Percentiles rank a stretch among this genome's conserved stretches.
phyloP scores from a whole-genome alignment of 2,113 vertebrate species.

The Lontra canadensis region DNA sequence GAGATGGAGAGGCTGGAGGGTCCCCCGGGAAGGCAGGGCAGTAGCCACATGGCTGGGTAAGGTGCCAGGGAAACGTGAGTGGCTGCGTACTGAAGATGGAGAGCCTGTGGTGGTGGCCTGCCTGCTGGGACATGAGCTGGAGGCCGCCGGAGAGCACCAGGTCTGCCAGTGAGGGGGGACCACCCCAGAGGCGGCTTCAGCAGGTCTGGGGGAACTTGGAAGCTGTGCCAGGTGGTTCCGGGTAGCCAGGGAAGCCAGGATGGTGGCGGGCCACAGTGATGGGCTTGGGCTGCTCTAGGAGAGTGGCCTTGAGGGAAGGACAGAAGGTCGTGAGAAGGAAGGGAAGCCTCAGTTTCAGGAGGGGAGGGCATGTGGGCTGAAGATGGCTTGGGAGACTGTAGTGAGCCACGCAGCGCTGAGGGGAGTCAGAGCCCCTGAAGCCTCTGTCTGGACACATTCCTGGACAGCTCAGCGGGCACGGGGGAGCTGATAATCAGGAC shows the following conservation, averaged over 20 bases:
- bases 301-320: background rate
- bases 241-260: background rate
- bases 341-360: background rate
- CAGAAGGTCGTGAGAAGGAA: background rate
- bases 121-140: background rate
- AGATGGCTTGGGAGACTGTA: background rate
- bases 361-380: background rate
- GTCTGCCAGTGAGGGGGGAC: background rate
- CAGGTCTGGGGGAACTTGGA: background rate
- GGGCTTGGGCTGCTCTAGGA: background rate
- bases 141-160: background rate
- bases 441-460: background rate
- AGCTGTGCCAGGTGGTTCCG: background rate
- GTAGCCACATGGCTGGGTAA: background rate
- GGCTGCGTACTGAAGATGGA: background rate
- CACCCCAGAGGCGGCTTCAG: background rate
- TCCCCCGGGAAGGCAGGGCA: background rate
- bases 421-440: background rate
- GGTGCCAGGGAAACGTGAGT: background rate
- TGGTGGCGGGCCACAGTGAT: background rate
- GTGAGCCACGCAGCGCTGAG: fast-evolving
- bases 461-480: background rate
- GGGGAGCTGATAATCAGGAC: background rate
- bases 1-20: background rate
- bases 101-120: background rate